Percentiles rank a stretch among this genome's conserved stretches.
Evolutionary conservation across 2,113 vertebrate genomes (phyloP).

Genomic region (Ardeotis arabs): DNA sequence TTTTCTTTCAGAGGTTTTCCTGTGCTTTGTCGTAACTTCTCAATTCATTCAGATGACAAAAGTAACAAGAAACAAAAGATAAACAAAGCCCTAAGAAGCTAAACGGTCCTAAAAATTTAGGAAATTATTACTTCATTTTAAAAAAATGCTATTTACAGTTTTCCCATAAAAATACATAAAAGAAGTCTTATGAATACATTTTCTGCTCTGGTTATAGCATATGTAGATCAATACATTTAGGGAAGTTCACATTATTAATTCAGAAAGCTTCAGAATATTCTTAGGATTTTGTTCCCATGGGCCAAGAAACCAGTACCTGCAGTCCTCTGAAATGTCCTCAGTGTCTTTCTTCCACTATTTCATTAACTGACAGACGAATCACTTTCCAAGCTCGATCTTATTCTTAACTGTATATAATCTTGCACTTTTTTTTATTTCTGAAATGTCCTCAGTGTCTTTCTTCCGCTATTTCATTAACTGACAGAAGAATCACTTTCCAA

Average conservation of each 20-base stretch:
- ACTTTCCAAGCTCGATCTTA: background rate
- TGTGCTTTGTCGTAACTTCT: background rate
- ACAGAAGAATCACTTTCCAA: background rate
- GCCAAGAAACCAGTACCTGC: background rate
- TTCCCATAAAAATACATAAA: background rate
- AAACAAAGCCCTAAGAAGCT: background rate
- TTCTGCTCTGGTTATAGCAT: background rate
- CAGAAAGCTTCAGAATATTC: background rate
- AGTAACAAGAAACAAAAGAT: background rate
- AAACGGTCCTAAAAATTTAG: background rate
- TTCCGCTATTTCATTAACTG: background rate
- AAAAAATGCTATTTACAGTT: background rate
- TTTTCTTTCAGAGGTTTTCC: background rate
- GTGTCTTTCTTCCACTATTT: background rate
- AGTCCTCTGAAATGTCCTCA: background rate
- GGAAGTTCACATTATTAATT: background rate
- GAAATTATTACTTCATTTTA: background rate
- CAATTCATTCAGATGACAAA: background rate
- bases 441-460: background rate
- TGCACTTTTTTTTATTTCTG: no score
- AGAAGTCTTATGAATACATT: background rate
- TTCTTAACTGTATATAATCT: background rate
- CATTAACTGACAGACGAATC: background rate
- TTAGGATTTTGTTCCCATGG: background rate
- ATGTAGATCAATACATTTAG: background rate